phyloP scores from a whole-genome alignment of 2,113 vertebrate genomes.

The Heliornis fulica region DNA sequence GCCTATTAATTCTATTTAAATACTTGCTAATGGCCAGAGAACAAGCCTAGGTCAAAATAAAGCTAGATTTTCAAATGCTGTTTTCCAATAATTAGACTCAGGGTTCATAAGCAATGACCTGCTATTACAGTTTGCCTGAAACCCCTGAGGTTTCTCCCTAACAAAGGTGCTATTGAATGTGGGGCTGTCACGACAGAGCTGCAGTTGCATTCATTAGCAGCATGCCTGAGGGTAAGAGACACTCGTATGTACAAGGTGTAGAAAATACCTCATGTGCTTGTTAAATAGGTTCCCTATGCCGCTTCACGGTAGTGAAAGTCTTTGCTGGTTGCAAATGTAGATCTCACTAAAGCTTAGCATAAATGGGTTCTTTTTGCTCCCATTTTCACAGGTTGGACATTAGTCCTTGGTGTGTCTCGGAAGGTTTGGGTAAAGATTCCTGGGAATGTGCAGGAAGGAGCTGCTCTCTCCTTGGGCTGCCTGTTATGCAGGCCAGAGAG shows the following conservation, averaged over 20 bases:
- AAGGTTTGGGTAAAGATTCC: background rate
- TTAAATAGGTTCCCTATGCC: background rate
- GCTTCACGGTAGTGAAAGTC: background rate
- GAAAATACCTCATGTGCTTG: conserved; percentile 25
- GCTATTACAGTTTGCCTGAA: background rate
- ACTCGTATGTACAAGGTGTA: background rate
- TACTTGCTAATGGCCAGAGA: conserved; percentile 2
- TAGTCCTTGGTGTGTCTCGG: background rate
- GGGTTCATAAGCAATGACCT: background rate
- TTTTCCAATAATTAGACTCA: conserved; percentile 34
- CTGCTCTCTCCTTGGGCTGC: background rate
- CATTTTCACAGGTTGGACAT: background rate
- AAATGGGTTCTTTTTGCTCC: background rate
- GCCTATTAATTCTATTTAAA: conserved; percentile 37
- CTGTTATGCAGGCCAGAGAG: background rate
- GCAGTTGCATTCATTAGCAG: conserved; percentile 13
- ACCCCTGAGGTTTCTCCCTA: background rate
- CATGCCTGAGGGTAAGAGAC: background rate
- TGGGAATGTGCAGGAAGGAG: background rate
- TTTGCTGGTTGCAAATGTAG: background rate
- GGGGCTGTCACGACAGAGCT: background rate
- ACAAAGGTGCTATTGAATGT: background rate
- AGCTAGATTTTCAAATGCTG: background rate
- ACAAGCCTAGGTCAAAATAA: background rate
- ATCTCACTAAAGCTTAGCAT: background rate